Base-by-base conservation (phyloP, 2,113 vertebrate species). In the Tonatia bakeri region DNA sequence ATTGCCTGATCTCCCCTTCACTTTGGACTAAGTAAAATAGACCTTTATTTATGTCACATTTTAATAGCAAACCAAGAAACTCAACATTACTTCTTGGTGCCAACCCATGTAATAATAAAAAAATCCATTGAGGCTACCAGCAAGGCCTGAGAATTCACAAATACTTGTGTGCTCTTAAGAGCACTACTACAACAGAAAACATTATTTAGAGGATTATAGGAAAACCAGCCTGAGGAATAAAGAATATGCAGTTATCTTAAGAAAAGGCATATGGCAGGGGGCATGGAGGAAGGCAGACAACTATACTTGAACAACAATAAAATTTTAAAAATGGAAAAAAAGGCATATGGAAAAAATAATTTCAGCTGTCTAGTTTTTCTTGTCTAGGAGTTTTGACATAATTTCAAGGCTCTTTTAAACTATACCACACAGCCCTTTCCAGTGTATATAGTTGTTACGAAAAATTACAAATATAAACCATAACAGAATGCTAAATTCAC, bases 11-110 rank as follows among this genome's bases (percentile, higher is more conserved):
- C 54, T 80, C 81, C 36, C 40, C 61, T 90, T 87, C 59, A 80
- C 40, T 76, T 90, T 90, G 2, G 5, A 43, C 40, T 64, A 73
- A 90, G 28, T 45, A 40, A 38, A 81, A 43, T 15, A 87, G 16
- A 72, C 10, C 7, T 75, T 93, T 86, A 93, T 69, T 61, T 87
- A 90, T 54, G 43, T 90, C n/a, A 52, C 36, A 67, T 86, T 96
- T 93, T 52, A 97, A 92, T 14, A 85, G 33, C 26, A 93, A 96
- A 61, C 14, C 70, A 84, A 93, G n/a, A 80, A 93, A 95, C 92
- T 50, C 5, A 77, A 52, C 16, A 26, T 87, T 28, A 90, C 40
- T 70, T 31, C n/a, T 17, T 82, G 90, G 56, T 59, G 38, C 56
- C 79, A 20, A 88, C 64, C 47, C 38, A 65, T 43, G 24, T 79